phyloP scores from a whole-genome alignment of 1,140 invertebrate species.

The Callitettix versicolor region DNA sequence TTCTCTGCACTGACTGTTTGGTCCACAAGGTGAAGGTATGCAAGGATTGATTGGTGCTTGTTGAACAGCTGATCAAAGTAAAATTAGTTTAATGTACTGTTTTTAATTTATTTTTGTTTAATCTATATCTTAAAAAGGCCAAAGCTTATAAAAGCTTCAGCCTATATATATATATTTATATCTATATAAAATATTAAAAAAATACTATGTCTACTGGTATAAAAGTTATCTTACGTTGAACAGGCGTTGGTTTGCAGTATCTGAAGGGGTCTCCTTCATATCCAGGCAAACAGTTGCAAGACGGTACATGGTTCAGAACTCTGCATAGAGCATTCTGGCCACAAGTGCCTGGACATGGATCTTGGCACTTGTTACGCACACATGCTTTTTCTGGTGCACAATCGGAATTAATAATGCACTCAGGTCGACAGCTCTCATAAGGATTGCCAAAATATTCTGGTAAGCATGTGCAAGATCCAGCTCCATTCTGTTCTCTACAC shows the following conservation, averaged over 20 bases:
- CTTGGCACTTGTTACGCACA: too few relatives aligned
- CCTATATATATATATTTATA: too few relatives aligned
- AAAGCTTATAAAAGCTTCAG: too few relatives aligned
- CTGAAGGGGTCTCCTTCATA: conserved; percentile 59
- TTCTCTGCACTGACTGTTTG: too few relatives aligned
- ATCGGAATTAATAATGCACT: conserved; percentile 59
- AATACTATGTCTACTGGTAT: too few relatives aligned
- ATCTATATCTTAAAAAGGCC: too few relatives aligned
- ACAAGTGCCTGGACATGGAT: too few relatives aligned
- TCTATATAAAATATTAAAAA: too few relatives aligned
- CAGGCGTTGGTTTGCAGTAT: conserved; percentile 40
- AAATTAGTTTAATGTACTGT: too few relatives aligned
- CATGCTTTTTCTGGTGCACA: conserved; percentile 56
- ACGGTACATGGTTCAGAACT: conserved; percentile 57
- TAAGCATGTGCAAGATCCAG: conserved; percentile 51
- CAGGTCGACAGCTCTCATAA: conserved; percentile 60
- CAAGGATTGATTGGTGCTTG: conserved; percentile 41
- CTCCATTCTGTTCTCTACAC: conserved; percentile 51
- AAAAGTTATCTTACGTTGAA: conserved; percentile 33
- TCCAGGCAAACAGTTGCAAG: conserved; percentile 54
- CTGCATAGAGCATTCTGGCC: conserved; percentile 45
- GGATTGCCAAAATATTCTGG: conserved; percentile 62
- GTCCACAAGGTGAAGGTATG: conserved; percentile 53
- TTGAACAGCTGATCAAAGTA: conserved; percentile 7
- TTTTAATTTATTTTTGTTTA: too few relatives aligned